Percentiles rank a stretch among this genome's conserved stretches.
Conservation (phyloP, 2,888 invertebrate species). For the Diachrysia chrysitis region DNA sequence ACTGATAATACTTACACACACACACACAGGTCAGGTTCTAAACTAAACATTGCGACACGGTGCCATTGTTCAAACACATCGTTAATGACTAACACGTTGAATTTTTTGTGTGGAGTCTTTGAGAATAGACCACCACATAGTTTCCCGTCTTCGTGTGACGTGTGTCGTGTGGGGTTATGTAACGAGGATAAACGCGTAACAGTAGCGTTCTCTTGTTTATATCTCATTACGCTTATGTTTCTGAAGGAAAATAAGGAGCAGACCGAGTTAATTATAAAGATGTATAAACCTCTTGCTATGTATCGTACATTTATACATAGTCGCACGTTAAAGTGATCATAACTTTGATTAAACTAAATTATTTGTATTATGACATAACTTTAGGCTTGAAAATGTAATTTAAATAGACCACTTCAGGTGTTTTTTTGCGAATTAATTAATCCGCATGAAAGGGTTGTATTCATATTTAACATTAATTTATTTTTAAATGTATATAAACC, state of each 20-base stretch:
- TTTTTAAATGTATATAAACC: too few relatives aligned
- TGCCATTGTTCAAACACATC: slow-evolving; percentile 57
- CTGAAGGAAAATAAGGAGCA: neutral
- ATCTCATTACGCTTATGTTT: neutral
- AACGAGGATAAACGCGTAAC: neutral
- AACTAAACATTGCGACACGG: slow-evolving; percentile 58
- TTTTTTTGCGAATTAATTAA: too few relatives aligned
- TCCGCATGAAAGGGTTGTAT: too few relatives aligned
- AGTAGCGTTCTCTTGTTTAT: neutral
- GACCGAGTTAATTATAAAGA: neutral
- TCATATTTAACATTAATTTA: too few relatives aligned
- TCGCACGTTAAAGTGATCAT: too few relatives aligned
- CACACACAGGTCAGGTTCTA: slow-evolving; percentile 10
- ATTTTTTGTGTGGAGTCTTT: slow-evolving; percentile 37
- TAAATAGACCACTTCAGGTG: too few relatives aligned
- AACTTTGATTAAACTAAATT: too few relatives aligned
- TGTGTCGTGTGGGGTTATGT: neutral
- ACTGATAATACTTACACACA: slow-evolving; percentile 53
- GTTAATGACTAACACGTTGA: slow-evolving; percentile 51
- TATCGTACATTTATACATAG: too few relatives aligned
- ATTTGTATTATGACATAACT: too few relatives aligned
- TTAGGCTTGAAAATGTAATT: too few relatives aligned
- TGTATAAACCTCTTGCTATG: too few relatives aligned
- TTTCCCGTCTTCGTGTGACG: neutral
- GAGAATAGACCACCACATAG: slow-evolving; percentile 33